Evolutionary conservation across 2,888 invertebrate genomes (phyloP).

Genomic region (Ceraclea dissimilis): DNA sequence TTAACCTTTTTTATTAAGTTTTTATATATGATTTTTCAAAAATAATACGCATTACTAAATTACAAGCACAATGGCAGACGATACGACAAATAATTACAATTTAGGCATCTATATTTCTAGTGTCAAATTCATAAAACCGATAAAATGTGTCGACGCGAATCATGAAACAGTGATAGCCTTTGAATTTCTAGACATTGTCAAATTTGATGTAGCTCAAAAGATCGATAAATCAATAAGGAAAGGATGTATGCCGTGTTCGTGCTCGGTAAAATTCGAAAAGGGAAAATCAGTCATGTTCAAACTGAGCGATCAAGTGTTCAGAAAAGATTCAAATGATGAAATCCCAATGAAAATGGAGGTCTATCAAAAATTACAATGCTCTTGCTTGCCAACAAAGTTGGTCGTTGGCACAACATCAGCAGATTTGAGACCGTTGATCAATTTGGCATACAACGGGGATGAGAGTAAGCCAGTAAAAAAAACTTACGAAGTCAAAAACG

Average conservation of each 20-base stretch:
- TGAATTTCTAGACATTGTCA: constrained; percentile 8
- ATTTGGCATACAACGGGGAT: background rate
- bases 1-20: background rate
- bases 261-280: constrained; percentile 7
- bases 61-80: background rate
- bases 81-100: constrained; percentile 5
- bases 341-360: constrained; percentile 7
- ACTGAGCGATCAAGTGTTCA: background rate
- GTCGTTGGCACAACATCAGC: constrained; percentile 1
- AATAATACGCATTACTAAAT: background rate
- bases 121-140: constrained; percentile 7
- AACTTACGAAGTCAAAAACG: constrained; percentile 2
- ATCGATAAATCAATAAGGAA: constrained; percentile 1
- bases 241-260: background rate
- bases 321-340: background rate
- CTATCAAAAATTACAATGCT: constrained; percentile 10
- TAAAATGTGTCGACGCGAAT: constrained; percentile 12
- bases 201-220: constrained; percentile 7
- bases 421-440: constrained; percentile 3
- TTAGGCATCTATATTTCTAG: constrained; percentile 8
- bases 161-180: constrained; percentile 9
- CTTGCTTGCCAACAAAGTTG: constrained; percentile 15
- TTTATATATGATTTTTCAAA: no score
- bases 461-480: constrained; percentile 2
- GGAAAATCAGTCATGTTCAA: constrained; percentile 4